Conservation (phyloP, 2,113 vertebrate genomes). For the Saguinus imperator region DNA sequence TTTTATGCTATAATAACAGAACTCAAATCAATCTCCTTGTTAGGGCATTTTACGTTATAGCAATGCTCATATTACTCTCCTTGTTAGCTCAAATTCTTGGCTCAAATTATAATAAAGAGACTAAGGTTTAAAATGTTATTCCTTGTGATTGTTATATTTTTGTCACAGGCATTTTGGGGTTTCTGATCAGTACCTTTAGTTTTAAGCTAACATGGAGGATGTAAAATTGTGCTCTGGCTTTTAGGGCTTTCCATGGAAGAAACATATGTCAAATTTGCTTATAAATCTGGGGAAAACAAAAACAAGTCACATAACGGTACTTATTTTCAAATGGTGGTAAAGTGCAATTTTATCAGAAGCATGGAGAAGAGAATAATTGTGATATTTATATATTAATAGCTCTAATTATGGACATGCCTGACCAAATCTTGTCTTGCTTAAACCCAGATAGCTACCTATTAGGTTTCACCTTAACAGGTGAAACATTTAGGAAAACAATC, state of each 20-base stretch:
- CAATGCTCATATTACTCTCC: neutral
- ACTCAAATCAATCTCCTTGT: neutral
- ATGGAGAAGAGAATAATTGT: neutral
- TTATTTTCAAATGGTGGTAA: neutral
- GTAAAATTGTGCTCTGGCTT: neutral
- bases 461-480: neutral
- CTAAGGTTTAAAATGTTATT: neutral
- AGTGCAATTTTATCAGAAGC: neutral
- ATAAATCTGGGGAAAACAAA: neutral
- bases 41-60: neutral
- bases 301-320: neutral
- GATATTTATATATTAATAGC: neutral
- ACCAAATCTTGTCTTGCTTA: neutral
- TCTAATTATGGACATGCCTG: neutral
- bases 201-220: neutral
- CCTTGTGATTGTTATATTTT: neutral
- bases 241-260: neutral
- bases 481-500: neutral
- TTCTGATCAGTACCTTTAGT: neutral
- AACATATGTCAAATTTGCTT: neutral
- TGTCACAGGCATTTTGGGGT: neutral
- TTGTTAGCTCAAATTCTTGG: neutral
- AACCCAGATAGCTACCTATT: neutral
- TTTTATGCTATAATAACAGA: neutral
- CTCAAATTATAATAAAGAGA: neutral